Evolutionary conservation across 2,888 invertebrate species (phyloP), one percentile per base, ranked within the genome.

Genomic region (Cheilosia vernalis): DNA sequence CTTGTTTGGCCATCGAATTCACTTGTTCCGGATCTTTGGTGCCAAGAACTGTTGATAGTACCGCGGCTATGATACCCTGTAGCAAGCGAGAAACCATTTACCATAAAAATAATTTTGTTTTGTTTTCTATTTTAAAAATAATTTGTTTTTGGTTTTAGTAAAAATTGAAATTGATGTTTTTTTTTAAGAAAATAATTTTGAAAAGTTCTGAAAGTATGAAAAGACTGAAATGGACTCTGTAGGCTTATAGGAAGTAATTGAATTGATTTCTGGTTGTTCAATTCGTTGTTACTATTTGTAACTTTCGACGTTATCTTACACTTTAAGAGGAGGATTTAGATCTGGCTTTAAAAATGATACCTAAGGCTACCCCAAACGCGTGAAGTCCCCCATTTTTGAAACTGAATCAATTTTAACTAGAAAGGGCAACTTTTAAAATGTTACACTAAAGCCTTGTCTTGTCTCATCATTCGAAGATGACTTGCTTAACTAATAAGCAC

Each of bases 1-100:
- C 97, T 93, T 97, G 97, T 94, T 97, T 97, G 93, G 97, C 97
- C 96, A 97, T 96, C 93, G 95, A 95, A 94, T 97, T 96, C 93
- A 97, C 96, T 94, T 97, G 97, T 93, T 96, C 96, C 92, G 97
- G 97, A 94, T 97, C 96, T 94, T 96, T 96, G 93, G 96, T 95
- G 94, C 97, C 97, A 93, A 97, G 95, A 94, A 97, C 94, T 93
- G 96, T 95, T 92, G 97, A 96, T 93, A 98, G 95, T 93, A 97
- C 95, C 93, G 96, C 97, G 92, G 97, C 96, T 95, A 97, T 95
- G 94, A 97, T 95, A 93, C 96, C 96, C 97, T 97, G 96, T 95
- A 93, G 93, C 93, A 94, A 89, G 89, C 89, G 88, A 94, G 88
- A 89, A 88, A 89, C 89, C 88, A 89, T 87, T 87, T 87, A 78